These are phyloP conservation scores for Intellagama lesueurii DNA, from an alignment of 2,797 vertebrate genomes.

Conservation along the genomic window DNA sequence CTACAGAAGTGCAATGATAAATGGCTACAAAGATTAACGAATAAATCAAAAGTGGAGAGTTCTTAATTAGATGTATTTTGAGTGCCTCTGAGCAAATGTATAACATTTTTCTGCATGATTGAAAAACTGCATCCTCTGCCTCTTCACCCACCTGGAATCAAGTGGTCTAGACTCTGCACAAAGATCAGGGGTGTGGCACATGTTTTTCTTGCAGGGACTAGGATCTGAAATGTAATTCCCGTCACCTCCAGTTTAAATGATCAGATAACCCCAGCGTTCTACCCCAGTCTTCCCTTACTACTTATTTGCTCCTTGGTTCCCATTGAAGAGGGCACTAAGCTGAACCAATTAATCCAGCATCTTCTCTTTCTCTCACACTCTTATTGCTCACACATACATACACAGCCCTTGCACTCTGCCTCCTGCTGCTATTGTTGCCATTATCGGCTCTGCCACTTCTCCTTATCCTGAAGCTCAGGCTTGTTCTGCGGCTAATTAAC, in stretches of 20 bases:
- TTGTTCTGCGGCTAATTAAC: no score
- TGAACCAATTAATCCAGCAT: no score
- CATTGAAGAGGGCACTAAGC: no score
- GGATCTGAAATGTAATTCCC: not conserved
- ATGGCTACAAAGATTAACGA: not conserved
- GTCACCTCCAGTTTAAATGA: not conserved
- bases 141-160: not conserved
- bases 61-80: not conserved
- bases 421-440: no score
- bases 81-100: not conserved
- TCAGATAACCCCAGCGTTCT: not conserved
- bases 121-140: not conserved
- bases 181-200: not conserved
- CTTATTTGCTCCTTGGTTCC: no score
- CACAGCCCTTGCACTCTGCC: no score
- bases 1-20: no score
- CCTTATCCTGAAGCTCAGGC: no score
- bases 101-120: not conserved
- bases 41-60: not conserved
- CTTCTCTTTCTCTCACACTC: no score
- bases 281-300: no score
- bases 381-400: no score
- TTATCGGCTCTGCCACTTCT: no score
- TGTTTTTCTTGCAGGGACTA: not conserved
- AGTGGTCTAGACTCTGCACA: not conserved